Base-by-base conservation (phyloP, 2,797 vertebrate genomes). In the Hypotaenidia okinawae region DNA sequence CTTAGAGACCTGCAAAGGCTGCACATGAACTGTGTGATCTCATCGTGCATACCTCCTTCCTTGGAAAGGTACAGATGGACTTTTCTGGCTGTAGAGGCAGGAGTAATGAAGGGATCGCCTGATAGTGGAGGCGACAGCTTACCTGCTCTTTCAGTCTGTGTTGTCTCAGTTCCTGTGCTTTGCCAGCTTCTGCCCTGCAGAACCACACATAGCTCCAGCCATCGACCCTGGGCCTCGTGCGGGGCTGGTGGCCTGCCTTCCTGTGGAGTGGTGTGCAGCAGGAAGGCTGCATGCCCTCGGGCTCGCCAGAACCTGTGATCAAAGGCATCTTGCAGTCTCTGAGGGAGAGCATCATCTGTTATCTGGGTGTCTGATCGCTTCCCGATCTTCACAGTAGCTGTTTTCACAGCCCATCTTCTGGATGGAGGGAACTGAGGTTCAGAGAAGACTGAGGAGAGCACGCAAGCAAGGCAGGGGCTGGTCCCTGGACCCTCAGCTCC, bases 141-240 rank as follows among this genome's bases (percentile, higher is more conserved):
- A 4, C 51, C 6, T 63, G 47, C 35, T 70, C 35, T 58, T 88
- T 63, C n/a, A 32, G 15, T 23, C n/a, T 43, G 19, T 23, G 39
- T 61, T 67, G 49, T 43, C 8, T 39, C 4, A 1, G 18, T 2
- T 6, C 35, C 32, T 5, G 25, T n/a, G 41, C 58, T 41, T 68
- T 49, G 61, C 35, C 21, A 13, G 61, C 24, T 75, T 41, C 74
- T 2, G 3, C 3, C 25, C 22, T 0, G 0, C 43, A 21, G 24
- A 11, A 3, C 19, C 4, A 0, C 1, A 1, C 0, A 1, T 28
- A 41, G 58, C 76, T 68, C 30, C 45, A 10, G 67, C 23, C 43
- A 32, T 59, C 47, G 7, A 2, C 54, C 30, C 27, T n/a, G 7
- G 28, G 33, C 33, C 59, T 63, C 1, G 1, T 1, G 4, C 21